Evolutionary conservation across 64 coral and sea anemone genomes (phyloP).

Genomic region (Montipora cactus): DNA sequence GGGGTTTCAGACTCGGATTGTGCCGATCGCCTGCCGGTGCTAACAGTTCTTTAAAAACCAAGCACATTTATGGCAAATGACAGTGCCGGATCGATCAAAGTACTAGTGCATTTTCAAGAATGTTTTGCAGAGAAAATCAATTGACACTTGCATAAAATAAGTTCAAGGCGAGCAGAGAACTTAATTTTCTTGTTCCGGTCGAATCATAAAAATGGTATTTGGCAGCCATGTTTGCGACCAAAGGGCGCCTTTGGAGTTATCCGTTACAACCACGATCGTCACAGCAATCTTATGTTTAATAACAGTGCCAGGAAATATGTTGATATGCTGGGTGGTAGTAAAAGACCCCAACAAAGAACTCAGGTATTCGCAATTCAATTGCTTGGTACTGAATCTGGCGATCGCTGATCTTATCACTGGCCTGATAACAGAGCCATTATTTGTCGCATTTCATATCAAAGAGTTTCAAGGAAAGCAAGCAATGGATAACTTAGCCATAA

Average conservation of each 20-base stretch:
- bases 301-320: slow-evolving; percentile 54
- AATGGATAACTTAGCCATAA: slow-evolving; percentile 57
- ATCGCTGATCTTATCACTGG: slow-evolving; percentile 64
- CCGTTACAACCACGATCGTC: slow-evolving; percentile 21
- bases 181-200: background rate
- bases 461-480: slow-evolving; percentile 69
- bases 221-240: slow-evolving; percentile 22
- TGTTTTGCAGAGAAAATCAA: background rate
- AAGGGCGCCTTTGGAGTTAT: slow-evolving; percentile 46
- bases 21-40: too few species aligned
- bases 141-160: background rate
- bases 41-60: too few species aligned
- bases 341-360: slow-evolving; percentile 73
- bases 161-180: background rate
- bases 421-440: slow-evolving; percentile 39
- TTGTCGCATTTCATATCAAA: slow-evolving; percentile 53
- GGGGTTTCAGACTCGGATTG: too few species aligned
- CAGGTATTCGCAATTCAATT: slow-evolving; percentile 47
- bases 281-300: slow-evolving; percentile 41
- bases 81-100: too few species aligned
- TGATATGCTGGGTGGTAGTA: slow-evolving; percentile 51
- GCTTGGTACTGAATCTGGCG: slow-evolving; percentile 57
- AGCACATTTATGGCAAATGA: too few species aligned
- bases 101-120: background rate
- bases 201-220: background rate